Evolutionary conservation across 1,140 invertebrate species (phyloP), one percentile per base, ranked within the genome.

Genomic region (Mactra quadrangularis): DNA sequence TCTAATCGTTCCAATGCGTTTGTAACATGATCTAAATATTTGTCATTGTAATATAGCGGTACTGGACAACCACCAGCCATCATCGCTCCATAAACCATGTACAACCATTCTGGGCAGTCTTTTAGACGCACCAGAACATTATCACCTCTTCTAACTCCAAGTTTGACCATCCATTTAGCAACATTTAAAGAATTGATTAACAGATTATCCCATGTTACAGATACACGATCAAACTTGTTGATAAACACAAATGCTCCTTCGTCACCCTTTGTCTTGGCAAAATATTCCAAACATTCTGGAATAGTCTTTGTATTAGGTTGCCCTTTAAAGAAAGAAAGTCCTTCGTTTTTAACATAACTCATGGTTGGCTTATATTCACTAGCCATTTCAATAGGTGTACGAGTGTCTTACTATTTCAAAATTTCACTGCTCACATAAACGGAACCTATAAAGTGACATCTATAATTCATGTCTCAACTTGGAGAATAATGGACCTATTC

Each of bases 171-270:
- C 4, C 33, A 15, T 47, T 47, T 55, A 1, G 72, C 72, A 3
- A 57, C 41, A 7, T 11, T 27, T 3, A 15, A 11, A 0, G 62
- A 7, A 6, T 53, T 64, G 29, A 35, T n/a, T 13, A 33, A 78
- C 29, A 78, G n/a, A 33, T 50, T 19, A 9, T 29, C 13, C 59
- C 59, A 66, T 45, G 72, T 64, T n/a, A 78, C 41, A 19, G 38
- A 17, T 22, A 31, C 33, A 7, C 75, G 22, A 25, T 17, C 47
- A 35, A 7, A 19, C 4, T 52, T n/a, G 17, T 17, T 22, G 4
- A 60, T 4, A 66, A 78, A 78, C 17, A 78, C 75, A 13, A 78
- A 9, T 0, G 75, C 59, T 13, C 66, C 75, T 64, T 53, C 9
- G 0, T 66, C 59, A 4, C 6, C n/a, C 29, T 64, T 66, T 22